Evolutionary conservation across 2,797 vertebrate species (phyloP).

Genomic region (Typhlichthys eigenmanni): DNA sequence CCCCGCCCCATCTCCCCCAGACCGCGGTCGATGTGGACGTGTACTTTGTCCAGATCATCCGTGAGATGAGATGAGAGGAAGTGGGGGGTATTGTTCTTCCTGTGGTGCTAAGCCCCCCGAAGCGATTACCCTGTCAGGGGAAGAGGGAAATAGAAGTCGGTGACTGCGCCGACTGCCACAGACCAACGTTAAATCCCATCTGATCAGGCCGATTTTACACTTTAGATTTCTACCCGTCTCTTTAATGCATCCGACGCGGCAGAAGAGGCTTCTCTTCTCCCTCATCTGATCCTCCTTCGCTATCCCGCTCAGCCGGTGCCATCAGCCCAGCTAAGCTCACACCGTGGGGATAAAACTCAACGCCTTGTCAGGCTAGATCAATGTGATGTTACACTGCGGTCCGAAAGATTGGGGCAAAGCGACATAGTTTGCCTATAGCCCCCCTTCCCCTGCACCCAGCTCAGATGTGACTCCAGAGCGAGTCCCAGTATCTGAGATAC

Average conservation of each 20-base stretch:
- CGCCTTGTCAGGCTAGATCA: constrained; percentile 84
- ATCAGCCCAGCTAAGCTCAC: constrained; percentile 73
- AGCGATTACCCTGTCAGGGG: constrained; percentile 82
- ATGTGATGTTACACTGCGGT: constrained; percentile 78
- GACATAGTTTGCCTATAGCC: constrained; percentile 46
- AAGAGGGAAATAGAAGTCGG: constrained; percentile 66
- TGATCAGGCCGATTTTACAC: constrained; percentile 81
- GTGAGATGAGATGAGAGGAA: constrained; percentile 80
- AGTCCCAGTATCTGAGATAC: constrained; percentile 56
- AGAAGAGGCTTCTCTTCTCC: constrained; percentile 72
- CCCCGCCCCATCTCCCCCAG: not conserved
- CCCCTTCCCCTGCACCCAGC: constrained; percentile 31
- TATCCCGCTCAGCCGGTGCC: constrained; percentile 72
- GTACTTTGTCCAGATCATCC: constrained; percentile 81
- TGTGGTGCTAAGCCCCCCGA: constrained; percentile 75
- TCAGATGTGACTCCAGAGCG: constrained; percentile 47
- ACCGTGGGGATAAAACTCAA: constrained; percentile 79
- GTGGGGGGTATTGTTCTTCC: constrained; percentile 79
- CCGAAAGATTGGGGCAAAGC: constrained; percentile 57
- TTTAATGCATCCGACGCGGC: constrained; percentile 75
- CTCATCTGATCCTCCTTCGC: constrained; percentile 76
- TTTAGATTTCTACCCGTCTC: constrained; percentile 79
- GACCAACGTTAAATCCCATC: constrained; percentile 81
- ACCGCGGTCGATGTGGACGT: constrained; percentile 73
- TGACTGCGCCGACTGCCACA: constrained; percentile 76